These are phyloP conservation scores for Ceramica pisi DNA, from an alignment of 2,888 invertebrate genomes.

Conservation along the genomic window DNA sequence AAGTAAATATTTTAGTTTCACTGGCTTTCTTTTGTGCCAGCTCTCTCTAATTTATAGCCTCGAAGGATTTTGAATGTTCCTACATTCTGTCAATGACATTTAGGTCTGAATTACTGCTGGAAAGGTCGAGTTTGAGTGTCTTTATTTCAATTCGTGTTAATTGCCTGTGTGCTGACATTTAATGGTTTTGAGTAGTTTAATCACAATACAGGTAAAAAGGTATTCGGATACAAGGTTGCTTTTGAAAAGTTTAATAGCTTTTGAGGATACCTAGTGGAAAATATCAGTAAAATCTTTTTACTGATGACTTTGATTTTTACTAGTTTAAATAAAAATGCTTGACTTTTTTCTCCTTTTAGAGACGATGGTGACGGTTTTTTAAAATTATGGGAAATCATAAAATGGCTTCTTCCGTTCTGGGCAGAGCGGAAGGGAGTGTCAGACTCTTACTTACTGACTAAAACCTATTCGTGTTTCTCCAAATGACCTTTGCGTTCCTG, in stretches of 20 bases:
- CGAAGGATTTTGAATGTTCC: slow-evolving; percentile 1
- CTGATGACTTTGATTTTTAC: neutral
- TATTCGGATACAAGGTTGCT: neutral
- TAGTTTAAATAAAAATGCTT: neutral
- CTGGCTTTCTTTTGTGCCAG: slow-evolving; percentile 41
- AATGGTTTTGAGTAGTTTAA: neutral
- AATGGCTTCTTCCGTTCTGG: too few relatives aligned
- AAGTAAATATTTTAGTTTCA: slow-evolving; percentile 52
- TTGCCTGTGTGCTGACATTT: slow-evolving; percentile 9
- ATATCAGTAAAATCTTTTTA: neutral
- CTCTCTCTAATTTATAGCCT: slow-evolving; percentile 10
- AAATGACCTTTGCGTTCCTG: too few relatives aligned
- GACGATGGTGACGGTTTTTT: neutral
- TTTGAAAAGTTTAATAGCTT: neutral
- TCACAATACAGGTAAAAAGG: neutral
- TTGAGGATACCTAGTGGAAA: neutral
- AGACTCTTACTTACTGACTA: too few relatives aligned
- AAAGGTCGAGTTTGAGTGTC: slow-evolving; percentile 13
- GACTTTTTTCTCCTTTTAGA: neutral
- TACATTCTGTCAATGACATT: slow-evolving; percentile 14
- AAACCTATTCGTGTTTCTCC: too few relatives aligned
- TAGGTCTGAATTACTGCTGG: slow-evolving; percentile 3
- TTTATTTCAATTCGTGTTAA: slow-evolving; percentile 14
- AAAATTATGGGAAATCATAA: too few relatives aligned
- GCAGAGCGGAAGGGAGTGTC: too few relatives aligned